Evolutionary conservation across 30 jellyfish, hydroid and myxozoan genomes (phyloP), one percentile per base, ranked within the genome.

Genomic region (Chironex yamaguchii): DNA sequence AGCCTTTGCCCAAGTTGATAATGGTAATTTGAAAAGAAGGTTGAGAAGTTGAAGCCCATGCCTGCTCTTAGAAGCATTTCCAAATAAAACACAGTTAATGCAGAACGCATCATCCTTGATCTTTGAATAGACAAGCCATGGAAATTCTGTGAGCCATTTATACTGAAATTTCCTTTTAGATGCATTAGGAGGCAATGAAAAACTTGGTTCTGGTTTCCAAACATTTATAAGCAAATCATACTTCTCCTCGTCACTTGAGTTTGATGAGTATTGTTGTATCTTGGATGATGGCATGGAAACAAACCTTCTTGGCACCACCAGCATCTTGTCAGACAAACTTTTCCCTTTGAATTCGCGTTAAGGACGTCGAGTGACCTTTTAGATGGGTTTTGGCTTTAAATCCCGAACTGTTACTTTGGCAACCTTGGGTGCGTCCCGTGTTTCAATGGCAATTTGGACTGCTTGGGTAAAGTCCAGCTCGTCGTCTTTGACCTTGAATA

Each of bases 91-190:
- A 82, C 89, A 65, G 27, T 1, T 23, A 21, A 63, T 34, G 74
- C 92, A 82, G 48, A 42, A 35, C 3, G 89, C 92, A 22, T 84
- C 84, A 50, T 84, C 83, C 0, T 2, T 11, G 25, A 27, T 33
- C 42, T 48, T 22, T 0, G 92, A 71, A 58, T 85, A 85, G 0
- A 1, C 0, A 6, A 85, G 77, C 86, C 96, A 85, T 3, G 79
- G 31, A 53, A 52, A 72, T 28, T 22, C n/a, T 17, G 36, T 22
- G 9, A 50, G 54, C 62, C 92, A 71, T 14, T 29, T 2, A 1
- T 0, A 29, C 14, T 2, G 29, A 82, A 82, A 82, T 24, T 29
- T n/a, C 29, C 91, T 69, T 3, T 4, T 2, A 14, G 33, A 32
- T 22, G 27, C 53, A 1, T 0, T 13, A 1, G 21, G 23, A 4